These are phyloP conservation scores for Enteromius mattozi DNA, from an alignment of 2,797 vertebrate species.

Conservation along the genomic window DNA sequence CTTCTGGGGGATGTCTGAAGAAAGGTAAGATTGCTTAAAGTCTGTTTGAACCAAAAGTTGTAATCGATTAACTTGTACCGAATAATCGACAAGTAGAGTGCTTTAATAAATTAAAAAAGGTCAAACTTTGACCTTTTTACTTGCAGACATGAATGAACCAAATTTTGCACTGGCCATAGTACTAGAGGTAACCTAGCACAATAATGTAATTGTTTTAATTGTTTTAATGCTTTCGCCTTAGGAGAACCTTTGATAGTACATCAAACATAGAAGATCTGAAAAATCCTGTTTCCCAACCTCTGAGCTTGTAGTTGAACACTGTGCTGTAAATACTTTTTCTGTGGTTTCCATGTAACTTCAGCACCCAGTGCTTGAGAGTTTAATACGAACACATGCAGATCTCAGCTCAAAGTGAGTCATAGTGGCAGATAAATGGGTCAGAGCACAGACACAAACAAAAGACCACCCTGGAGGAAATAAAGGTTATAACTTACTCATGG, in stretches of 20 bases:
- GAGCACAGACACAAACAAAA: slow-evolving; percentile 32
- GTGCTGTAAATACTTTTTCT: slow-evolving; percentile 5
- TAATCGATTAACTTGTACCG: too few relatives aligned
- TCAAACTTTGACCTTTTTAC: background rate
- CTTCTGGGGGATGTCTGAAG: too few relatives aligned
- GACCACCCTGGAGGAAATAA: slow-evolving; percentile 28
- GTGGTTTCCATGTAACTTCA: background rate
- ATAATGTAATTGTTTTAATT: background rate
- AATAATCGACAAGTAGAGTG: too few relatives aligned
- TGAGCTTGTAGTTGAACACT: slow-evolving; percentile 3
- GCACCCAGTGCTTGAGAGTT: background rate
- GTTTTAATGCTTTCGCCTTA: background rate
- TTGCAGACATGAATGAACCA: background rate
- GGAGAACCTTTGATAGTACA: background rate
- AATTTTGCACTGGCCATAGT: background rate
- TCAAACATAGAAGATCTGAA: background rate
- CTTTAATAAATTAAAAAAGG: background rate
- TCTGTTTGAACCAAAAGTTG: too few relatives aligned
- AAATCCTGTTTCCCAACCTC: background rate
- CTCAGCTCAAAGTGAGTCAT: slow-evolving; percentile 22
- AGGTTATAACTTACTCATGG: slow-evolving; percentile 36
- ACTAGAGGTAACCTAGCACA: background rate
- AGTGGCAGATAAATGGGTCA: slow-evolving; percentile 34
- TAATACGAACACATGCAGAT: background rate
- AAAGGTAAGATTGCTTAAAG: too few relatives aligned